A percentile compares a stretch with the other conserved stretches of the same genome.
phyloP scores from a whole-genome alignment of 2,888 invertebrate species.

The Glyphotaelius pellucidus region DNA sequence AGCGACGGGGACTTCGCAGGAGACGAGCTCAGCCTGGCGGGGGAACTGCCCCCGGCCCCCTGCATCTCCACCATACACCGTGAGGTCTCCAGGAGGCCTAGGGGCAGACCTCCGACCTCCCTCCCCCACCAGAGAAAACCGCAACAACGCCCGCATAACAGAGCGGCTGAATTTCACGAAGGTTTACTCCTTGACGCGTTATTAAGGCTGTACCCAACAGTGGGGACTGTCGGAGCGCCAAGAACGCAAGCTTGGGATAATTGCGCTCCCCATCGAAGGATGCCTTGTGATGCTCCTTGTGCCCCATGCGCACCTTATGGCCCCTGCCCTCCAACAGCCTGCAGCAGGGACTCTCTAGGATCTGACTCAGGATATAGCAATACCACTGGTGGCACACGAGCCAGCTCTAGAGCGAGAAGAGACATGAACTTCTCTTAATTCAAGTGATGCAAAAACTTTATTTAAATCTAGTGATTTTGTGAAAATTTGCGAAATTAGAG shows the following conservation, averaged over 20 bases:
- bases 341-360: slow-evolving; percentile 86
- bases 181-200: slow-evolving; percentile 87
- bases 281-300: slow-evolving; percentile 77
- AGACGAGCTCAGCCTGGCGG: slow-evolving; percentile 84
- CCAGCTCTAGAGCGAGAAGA: slow-evolving; percentile 72
- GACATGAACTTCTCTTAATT: slow-evolving; percentile 63
- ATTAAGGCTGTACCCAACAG: slow-evolving; percentile 84
- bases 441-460: background rate
- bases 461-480: background rate
- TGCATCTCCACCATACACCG: slow-evolving; percentile 68
- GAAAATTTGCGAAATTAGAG: slow-evolving; percentile 29
- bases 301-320: slow-evolving; percentile 79
- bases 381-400: slow-evolving; percentile 83
- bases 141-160: slow-evolving; percentile 78
- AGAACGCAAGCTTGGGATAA: slow-evolving; percentile 70
- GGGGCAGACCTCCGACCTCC: slow-evolving; percentile 75
- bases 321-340: slow-evolving; percentile 79
- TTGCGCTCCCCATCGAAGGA: slow-evolving; percentile 72
- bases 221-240: slow-evolving; percentile 81
- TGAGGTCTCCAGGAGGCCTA: slow-evolving; percentile 74
- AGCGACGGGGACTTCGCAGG: slow-evolving; percentile 93
- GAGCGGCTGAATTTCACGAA: slow-evolving; percentile 86
- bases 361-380: slow-evolving; percentile 93
- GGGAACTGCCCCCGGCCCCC: slow-evolving; percentile 70
- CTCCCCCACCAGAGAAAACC: slow-evolving; percentile 79